Percentiles rank a stretch among this genome's conserved stretches.
Evolutionary conservation across 2,797 vertebrate species (phyloP).

Genomic region (Lepidocolaptes lacrymiger): DNA sequence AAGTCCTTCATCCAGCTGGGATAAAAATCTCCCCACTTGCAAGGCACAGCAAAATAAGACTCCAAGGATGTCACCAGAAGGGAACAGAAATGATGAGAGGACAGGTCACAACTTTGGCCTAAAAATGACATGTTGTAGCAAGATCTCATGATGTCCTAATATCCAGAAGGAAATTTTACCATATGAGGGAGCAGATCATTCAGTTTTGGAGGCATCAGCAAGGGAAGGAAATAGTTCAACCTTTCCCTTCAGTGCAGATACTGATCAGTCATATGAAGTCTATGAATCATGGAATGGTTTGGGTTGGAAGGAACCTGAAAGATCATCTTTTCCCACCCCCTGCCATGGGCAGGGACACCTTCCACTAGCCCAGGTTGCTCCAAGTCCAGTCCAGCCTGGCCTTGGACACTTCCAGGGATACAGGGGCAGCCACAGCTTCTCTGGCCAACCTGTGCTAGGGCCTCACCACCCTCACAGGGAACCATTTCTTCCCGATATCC

Average conservation of each 20-base stretch:
- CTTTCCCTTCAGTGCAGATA: background rate
- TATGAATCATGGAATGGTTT: background rate
- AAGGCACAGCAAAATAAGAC: background rate
- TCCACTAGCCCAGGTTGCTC: background rate
- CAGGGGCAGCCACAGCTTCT: background rate
- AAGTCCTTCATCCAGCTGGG: background rate
- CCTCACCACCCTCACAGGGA: background rate
- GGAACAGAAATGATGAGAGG: background rate
- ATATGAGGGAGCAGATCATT: background rate
- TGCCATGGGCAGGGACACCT: background rate
- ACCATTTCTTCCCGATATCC: background rate
- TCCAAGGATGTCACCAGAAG: background rate
- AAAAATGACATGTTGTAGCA: background rate
- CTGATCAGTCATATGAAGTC: background rate
- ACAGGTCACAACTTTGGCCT: background rate
- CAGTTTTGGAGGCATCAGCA: background rate
- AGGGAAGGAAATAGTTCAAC: background rate
- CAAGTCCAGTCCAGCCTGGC: background rate
- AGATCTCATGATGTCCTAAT: background rate
- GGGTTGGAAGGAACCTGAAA: background rate
- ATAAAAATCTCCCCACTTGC: background rate
- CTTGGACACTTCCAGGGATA: background rate
- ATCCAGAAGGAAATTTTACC: background rate
- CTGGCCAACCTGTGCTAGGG: background rate
- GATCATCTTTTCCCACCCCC: background rate